Base-by-base conservation (phyloP, 2,888 invertebrate species). In the Cosmia trapezina region DNA sequence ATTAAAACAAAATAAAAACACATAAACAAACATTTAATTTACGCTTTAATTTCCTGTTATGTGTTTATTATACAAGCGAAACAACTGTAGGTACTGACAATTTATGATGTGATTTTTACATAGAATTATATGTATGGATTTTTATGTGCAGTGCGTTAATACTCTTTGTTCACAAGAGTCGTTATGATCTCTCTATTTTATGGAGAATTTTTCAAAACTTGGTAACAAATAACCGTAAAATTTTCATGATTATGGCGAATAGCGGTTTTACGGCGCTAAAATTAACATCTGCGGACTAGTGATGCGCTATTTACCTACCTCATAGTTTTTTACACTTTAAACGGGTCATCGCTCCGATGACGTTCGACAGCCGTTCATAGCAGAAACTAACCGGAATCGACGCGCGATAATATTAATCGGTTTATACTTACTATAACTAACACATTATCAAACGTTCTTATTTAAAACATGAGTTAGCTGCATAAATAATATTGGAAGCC, bases 291-390 rank as follows among this genome's bases (percentile, higher is more conserved):
- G 51, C 54, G 68, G 43, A 60, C 53, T 67, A 68, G 67, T 78
- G 65, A 63, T 67, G 68, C 41, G 70, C 69, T 73, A 76, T 73
- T 73, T 76, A 69, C 71, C 53, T 75, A 71, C 71, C 53, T 79
- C 51, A 63, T 72, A 74, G 66, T 73, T 77, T 80, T 68, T 83
- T 73, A 66, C 37, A 70, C 62, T 65, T 49, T 61, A 33, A 54
- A 69, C 83, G 74, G 83, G 77, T 83, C 80, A 83, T 80, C 70
- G 80, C 76, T 57, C 82, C 65, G 69, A 69, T 73, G 83, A 79
- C 76, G 79, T 71, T 83, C 67, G 49, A 60, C 67, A 57, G 53
- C 54, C 62, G 76, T 56, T 61, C 70, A 53, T 62, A 70, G 68
- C 60, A 74, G 74, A 73, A 70, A 64, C 74, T 70, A 81, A 74